Evolutionary conservation across 2,797 vertebrate genomes (phyloP), one percentile per base, ranked within the genome.

Genomic region (Vireo griseus): DNA sequence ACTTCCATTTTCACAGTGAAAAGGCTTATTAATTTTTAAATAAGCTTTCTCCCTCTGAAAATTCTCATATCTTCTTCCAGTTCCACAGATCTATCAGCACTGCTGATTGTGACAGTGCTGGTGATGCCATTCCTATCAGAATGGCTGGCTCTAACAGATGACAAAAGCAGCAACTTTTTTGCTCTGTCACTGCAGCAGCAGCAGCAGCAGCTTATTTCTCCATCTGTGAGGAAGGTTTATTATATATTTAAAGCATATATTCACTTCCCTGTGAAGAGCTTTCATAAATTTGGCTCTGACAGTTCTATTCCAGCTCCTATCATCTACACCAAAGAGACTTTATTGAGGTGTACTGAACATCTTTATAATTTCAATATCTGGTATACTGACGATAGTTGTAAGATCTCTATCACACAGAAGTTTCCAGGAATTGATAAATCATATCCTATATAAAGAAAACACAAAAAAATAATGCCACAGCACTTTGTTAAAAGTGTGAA

Each of bases 191-290:
- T 84, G 63, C 78, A 77, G 71, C 59, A 88, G n/a, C 28, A 35
- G 35, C 35, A 92, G 59, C 48, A 69, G 39, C 31, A 71, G 47
- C 13, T 80, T 84, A 68, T 55, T 92, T 78, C 52, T 95, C 89
- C 62, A 83, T 44, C 63, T 75, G 48, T 87, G n/a, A 84, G 69
- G 29, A 94, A 73, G 52, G 19, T 91, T 85, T 93, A 95, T 92
- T 95, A 95, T 81, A 90, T 94, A 97, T 96, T 95, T 95, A 94
- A 95, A 96, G n/a, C 24, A 3, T 77, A 67, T 73, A 94, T 95
- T 79, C 68, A 59, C 55, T 95, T 39, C 47, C 35, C 37, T 91
- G 52, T 80, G 67, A 94, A 96, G 16, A 94, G 76, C 68, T 96
- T 94, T 71, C 52, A 93, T 95, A 96, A 94, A 96, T 97, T 94